Evolutionary conservation across 2,888 invertebrate genomes (phyloP).

Genomic region (Ptychoptera contaminata): DNA sequence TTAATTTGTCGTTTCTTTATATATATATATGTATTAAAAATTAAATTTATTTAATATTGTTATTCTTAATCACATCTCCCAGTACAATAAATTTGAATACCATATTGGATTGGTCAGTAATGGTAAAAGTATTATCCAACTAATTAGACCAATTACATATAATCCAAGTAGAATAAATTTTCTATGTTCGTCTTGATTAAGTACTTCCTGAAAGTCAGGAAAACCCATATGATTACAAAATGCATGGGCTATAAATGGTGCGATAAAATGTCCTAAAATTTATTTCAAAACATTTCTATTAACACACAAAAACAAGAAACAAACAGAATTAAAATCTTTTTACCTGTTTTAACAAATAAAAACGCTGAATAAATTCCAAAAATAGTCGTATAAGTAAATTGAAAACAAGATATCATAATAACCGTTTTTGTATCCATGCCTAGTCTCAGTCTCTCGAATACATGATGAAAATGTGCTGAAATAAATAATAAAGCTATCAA

Average conservation of each 20-base stretch:
- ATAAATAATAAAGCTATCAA: too few species aligned
- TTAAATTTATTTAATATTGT: too few species aligned
- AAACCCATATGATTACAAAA: constrained; percentile 97
- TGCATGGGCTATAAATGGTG: constrained; percentile 77
- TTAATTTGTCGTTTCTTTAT: too few species aligned
- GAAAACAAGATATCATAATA: constrained; percentile 63
- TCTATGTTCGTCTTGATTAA: constrained; percentile 37
- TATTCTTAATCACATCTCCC: constrained; percentile 20
- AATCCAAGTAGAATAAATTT: constrained; percentile 45
- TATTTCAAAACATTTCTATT: constrained; percentile 21
- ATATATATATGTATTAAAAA: too few species aligned
- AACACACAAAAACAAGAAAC: too few species aligned
- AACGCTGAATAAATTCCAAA: constrained; percentile 94
- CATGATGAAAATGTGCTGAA: constrained; percentile 83
- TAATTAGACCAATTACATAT: constrained; percentile 57
- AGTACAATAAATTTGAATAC: constrained; percentile 44
- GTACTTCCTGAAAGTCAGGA: constrained; percentile 65
- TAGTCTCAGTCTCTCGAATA: constrained; percentile 58
- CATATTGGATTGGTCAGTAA: constrained; percentile 57
- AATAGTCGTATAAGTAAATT: constrained; percentile 77
- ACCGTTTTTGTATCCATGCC: constrained; percentile 56
- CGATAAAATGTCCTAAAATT: constrained; percentile 57
- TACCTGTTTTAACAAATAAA: constrained; percentile 60
- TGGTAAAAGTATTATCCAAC: constrained; percentile 61
- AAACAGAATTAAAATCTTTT: too few species aligned